Conservation (phyloP, 1,140 invertebrate species). For the Maconellicoccus hirsutus region DNA sequence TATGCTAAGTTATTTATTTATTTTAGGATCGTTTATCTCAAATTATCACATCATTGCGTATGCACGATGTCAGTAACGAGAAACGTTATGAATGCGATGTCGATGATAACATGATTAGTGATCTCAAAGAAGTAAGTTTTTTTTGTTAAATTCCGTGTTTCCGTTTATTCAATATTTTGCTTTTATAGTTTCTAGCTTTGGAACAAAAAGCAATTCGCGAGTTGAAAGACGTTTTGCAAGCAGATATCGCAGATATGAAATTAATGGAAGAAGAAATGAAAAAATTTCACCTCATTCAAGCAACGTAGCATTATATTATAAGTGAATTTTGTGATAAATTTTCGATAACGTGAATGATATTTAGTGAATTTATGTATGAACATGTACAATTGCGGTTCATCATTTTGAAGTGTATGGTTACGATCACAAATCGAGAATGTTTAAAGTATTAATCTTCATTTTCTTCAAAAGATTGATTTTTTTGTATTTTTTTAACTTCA, state of each 20-base stretch:
- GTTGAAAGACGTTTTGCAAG: slow-evolving; percentile 8
- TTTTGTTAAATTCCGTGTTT: not conserved
- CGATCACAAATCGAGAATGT: too few species aligned
- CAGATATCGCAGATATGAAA: slow-evolving; percentile 10
- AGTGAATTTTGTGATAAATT: not conserved
- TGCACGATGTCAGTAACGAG: slow-evolving; percentile 12
- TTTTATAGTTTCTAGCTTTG: not conserved
- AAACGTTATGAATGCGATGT: slow-evolving; percentile 16
- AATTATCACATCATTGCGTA: slow-evolving; percentile 5
- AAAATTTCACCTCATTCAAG: not conserved
- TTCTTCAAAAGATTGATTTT: too few species aligned
- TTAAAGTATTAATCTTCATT: too few species aligned
- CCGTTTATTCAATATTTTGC: not conserved
- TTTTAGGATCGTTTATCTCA: slow-evolving; percentile 3
- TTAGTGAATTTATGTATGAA: too few species aligned
- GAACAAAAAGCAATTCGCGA: slow-evolving; percentile 1
- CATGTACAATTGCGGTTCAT: too few species aligned
- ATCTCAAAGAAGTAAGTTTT: slow-evolving; percentile 14
- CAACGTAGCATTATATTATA: not conserved
- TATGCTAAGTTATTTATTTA: not conserved
- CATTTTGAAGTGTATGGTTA: too few species aligned
- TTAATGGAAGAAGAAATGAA: slow-evolving; percentile 16
- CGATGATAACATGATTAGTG: not conserved
- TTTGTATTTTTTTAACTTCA: too few species aligned
- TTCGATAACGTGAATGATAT: too few species aligned